A percentile compares a stretch with the other conserved stretches of the same genome.
Evolutionary conservation across 2,888 invertebrate genomes (phyloP).

Genomic region (Latrodectus hesperus): DNA sequence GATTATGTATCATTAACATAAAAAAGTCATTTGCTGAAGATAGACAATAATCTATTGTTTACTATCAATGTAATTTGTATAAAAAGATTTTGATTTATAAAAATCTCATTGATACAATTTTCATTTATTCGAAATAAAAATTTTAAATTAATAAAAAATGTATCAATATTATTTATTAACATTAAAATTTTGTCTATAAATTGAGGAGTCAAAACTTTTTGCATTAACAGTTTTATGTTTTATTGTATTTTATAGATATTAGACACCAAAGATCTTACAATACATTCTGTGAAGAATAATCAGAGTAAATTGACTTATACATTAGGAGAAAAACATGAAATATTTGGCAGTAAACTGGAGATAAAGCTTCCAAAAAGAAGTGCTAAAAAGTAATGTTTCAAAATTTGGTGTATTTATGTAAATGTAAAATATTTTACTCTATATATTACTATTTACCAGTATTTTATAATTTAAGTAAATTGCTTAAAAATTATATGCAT

Average conservation of each 20-base stretch:
- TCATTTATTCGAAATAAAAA: too few species aligned
- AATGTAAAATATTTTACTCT: slow-evolving; percentile 8
- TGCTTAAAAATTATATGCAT: neutral
- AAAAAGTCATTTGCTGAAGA: too few species aligned
- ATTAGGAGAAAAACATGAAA: slow-evolving; percentile 80
- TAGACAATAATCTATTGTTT: too few species aligned
- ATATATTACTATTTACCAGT: neutral
- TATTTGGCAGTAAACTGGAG: slow-evolving; percentile 87
- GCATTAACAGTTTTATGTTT: too few species aligned
- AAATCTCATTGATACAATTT: too few species aligned
- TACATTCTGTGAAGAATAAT: slow-evolving; percentile 80
- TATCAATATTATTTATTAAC: too few species aligned
- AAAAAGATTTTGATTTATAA: too few species aligned
- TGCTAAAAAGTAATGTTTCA: slow-evolving; percentile 37
- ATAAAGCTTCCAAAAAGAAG: slow-evolving; percentile 79
- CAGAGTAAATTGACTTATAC: slow-evolving; percentile 79
- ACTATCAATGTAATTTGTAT: too few species aligned
- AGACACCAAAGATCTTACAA: slow-evolving; percentile 83
- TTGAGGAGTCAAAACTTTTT: too few species aligned
- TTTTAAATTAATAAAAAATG: too few species aligned
- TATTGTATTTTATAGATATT: slow-evolving; percentile 79
- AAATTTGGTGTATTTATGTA: neutral
- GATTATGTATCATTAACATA: too few species aligned
- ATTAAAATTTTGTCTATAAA: too few species aligned
- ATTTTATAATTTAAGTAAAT: neutral